phyloP scores from a whole-genome alignment of 2,888 invertebrate genomes.

The Blastobasis lacticolella region DNA sequence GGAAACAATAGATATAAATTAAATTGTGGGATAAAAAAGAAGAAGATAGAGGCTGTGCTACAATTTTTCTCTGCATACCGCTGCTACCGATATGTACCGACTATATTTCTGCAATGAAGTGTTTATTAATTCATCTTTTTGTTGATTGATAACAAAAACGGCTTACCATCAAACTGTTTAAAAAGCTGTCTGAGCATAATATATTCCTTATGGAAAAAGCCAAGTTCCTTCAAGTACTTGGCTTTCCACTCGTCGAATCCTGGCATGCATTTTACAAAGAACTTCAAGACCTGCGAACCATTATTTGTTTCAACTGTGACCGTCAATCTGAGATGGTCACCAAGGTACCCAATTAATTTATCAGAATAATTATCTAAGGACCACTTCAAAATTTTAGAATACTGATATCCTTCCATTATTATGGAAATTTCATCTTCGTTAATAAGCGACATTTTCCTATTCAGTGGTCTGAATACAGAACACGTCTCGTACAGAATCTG shows the following conservation, averaged over 20 bases:
- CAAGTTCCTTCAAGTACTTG: conserved; percentile 37
- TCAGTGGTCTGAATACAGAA: too few species aligned
- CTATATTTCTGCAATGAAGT: too few species aligned
- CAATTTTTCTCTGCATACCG: too few species aligned
- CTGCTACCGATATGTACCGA: too few species aligned
- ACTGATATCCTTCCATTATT: conserved; percentile 24
- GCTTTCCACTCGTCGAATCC: conserved; percentile 61
- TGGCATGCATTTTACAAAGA: conserved; percentile 77
- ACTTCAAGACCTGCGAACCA: conserved; percentile 28
- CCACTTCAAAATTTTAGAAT: conserved; percentile 29
- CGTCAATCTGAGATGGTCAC: conserved; percentile 49
- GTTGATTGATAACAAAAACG: not conserved
- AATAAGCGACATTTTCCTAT: too few species aligned
- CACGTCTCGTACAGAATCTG: too few species aligned
- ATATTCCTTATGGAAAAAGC: conserved; percentile 52
- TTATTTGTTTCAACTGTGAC: conserved; percentile 27
- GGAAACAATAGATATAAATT: too few species aligned
- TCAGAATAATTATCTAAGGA: conserved; percentile 35
- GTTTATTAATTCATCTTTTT: too few species aligned
- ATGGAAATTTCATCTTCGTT: conserved; percentile 28
- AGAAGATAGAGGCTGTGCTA: too few species aligned
- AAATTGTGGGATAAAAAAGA: too few species aligned
- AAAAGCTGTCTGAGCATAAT: conserved; percentile 46
- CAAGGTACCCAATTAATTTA: conserved; percentile 49
- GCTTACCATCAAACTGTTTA: conserved; percentile 43